phyloP scores from a whole-genome alignment of 2,888 invertebrate species.

The Prenolepis imparis region DNA sequence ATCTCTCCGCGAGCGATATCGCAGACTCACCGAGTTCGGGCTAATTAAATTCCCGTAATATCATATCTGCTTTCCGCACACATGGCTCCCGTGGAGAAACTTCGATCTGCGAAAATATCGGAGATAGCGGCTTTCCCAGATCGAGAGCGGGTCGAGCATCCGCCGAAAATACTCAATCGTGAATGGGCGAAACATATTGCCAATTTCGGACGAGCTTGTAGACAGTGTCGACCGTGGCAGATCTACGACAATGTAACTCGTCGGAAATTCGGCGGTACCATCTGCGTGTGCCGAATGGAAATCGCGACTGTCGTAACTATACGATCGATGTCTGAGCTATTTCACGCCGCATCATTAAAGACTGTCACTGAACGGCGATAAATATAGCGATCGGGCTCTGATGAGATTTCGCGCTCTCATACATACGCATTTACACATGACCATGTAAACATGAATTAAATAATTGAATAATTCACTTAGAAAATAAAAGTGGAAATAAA shows the following conservation, averaged over 20 bases:
- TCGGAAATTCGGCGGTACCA: conserved; percentile 63
- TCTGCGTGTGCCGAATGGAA: conserved; percentile 62
- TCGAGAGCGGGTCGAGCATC: conserved; percentile 66
- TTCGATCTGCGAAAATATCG: conserved; percentile 76
- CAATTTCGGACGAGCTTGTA: conserved; percentile 52
- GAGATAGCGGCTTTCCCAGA: conserved; percentile 50
- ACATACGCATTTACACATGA: neutral
- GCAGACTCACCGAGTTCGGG: conserved; percentile 81
- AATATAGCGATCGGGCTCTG: conserved; percentile 39
- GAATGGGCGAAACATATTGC: conserved; percentile 52
- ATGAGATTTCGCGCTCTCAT: neutral
- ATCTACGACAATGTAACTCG: conserved; percentile 57
- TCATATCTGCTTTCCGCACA: conserved; percentile 85
- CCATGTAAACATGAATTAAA: neutral
- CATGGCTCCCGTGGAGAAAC: conserved; percentile 78
- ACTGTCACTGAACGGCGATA: conserved; percentile 38
- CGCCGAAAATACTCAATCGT: conserved; percentile 64
- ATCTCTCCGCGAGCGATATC: conserved; percentile 77
- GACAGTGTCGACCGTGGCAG: conserved; percentile 57
- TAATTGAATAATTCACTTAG: neutral
- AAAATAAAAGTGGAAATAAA: neutral
- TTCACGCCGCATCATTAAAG: conserved; percentile 46
- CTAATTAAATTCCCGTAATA: conserved; percentile 86
- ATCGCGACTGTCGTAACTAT: conserved; percentile 59
- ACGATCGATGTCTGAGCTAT: conserved; percentile 42